Base-by-base conservation (phyloP, 1,140 invertebrate genomes). In the Lineus longissimus region DNA sequence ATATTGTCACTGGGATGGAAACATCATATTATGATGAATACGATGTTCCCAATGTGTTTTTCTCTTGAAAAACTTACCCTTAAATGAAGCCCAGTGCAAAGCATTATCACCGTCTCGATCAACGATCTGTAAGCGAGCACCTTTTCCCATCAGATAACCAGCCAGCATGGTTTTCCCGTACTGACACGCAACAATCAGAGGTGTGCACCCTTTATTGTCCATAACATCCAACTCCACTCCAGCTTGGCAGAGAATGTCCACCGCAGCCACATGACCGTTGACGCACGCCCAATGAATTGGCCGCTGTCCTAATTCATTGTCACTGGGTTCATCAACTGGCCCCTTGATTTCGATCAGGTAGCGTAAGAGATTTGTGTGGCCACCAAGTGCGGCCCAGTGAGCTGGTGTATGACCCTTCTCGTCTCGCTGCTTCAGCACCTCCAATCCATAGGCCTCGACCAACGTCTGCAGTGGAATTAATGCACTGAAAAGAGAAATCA, bases 81-180 rank as follows among this genome's bases (percentile, higher is more conserved):
- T 95, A 77, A 94, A 95, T 1, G 91, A 90, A 0, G 93, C 92
- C 93, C 93, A 96, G 72, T 96, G 93, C 4, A 95, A 80, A 0
- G 93, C 93, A 2, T 91, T 94, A 69, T 96, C 93, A 0, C 93
- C 93, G 77, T 95, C 94, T 67, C 92, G 92, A 73, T 96, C 92
- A 6, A 91, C 90, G 2, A 94, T 79, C 74, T 92, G 88, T 64
- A 92, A 89, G 0, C 91, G 81, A 15, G 90, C 92, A 29, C 90
- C 91, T 86, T 91, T 93, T 11, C 92, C 93, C 54, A 96, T 85
- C 0, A 96, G 82, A 82, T 91, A 95, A 0, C 91, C 91, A 0
- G 92, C 91, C 0, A 93, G 90, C 23, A 91, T 91, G 25, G 91
- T 91, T 76, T 92, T 87, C 9, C 93, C 93, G 81, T 94, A 95